Conservation (phyloP, 53 echinoderm and acorn worm species). For the Paracentrotus lividus region DNA sequence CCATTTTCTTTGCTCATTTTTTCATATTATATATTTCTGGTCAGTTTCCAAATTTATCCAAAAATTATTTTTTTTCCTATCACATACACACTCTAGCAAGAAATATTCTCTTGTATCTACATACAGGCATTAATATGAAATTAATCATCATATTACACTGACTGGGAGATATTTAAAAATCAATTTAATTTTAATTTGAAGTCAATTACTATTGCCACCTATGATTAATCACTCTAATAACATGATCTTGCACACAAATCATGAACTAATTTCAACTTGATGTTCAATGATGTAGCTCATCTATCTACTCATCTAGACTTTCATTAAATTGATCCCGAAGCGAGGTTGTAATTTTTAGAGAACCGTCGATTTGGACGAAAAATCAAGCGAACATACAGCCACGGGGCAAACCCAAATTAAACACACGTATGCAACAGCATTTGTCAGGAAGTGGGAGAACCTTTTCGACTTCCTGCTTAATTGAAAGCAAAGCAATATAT, state of each 20-base stretch:
- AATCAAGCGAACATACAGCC: not conserved
- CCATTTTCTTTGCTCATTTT: too few relatives aligned
- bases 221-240: conserved; percentile 3
- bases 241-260: not conserved
- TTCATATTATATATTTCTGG: too few relatives aligned
- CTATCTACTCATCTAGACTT: not conserved
- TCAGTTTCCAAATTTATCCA: too few relatives aligned
- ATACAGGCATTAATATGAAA: not conserved
- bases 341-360: not conserved
- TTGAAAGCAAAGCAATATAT: conserved; percentile 44
- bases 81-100: too few relatives aligned
- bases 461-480: not conserved
- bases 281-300: not conserved
- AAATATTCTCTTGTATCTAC: too few relatives aligned
- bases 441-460: not conserved
- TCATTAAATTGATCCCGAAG: not conserved
- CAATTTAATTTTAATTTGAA: conserved; percentile 1
- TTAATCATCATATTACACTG: not conserved
- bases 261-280: conserved; percentile 9
- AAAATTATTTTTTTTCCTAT: too few relatives aligned
- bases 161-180: not conserved
- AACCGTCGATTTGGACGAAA: not conserved
- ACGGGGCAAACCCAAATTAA: not conserved
- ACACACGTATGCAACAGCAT: not conserved
- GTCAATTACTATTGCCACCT: conserved; percentile 12